Evolutionary conservation across 2,888 invertebrate genomes (phyloP).

Genomic region (Spatulosminthurus flaviceps): DNA sequence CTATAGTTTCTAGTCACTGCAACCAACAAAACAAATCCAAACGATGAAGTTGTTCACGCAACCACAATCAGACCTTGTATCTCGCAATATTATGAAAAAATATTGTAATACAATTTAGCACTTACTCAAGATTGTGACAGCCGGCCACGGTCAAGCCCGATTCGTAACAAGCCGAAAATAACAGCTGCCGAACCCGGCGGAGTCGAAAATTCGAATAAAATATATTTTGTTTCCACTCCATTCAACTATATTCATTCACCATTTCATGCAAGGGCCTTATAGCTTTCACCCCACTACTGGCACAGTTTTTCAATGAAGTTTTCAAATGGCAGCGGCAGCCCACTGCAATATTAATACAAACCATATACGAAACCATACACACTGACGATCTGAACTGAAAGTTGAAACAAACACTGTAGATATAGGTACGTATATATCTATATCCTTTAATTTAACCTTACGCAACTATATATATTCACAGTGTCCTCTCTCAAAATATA

Average conservation of each 20-base stretch:
- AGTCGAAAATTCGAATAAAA: conserved; percentile 36
- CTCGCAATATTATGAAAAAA: neutral
- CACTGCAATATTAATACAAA: neutral
- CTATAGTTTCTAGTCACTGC: conserved; percentile 17
- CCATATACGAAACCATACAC: no score
- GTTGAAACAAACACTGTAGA: no score
- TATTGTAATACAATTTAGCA: neutral
- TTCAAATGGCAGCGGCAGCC: conserved; percentile 39
- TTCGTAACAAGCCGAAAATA: conserved; percentile 23
- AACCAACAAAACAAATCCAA: conserved; percentile 21
- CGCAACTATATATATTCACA: no score
- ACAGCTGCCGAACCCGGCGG: conserved; percentile 39
- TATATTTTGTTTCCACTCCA: conserved; percentile 31
- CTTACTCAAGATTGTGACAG: conserved; percentile 34
- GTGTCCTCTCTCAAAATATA: no score
- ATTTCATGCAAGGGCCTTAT: conserved; percentile 3
- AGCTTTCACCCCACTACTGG: conserved; percentile 39
- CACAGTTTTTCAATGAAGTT: conserved; percentile 36
- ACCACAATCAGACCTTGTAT: neutral
- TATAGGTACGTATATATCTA: no score
- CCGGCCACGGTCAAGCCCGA: conserved; percentile 25
- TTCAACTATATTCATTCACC: conserved; percentile 35
- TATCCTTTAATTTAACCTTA: no score
- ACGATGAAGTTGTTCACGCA: neutral
- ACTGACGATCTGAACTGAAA: no score